Evolutionary conservation across 2,113 vertebrate genomes (phyloP).

Genomic region (Dryoscopus gambensis): DNA sequence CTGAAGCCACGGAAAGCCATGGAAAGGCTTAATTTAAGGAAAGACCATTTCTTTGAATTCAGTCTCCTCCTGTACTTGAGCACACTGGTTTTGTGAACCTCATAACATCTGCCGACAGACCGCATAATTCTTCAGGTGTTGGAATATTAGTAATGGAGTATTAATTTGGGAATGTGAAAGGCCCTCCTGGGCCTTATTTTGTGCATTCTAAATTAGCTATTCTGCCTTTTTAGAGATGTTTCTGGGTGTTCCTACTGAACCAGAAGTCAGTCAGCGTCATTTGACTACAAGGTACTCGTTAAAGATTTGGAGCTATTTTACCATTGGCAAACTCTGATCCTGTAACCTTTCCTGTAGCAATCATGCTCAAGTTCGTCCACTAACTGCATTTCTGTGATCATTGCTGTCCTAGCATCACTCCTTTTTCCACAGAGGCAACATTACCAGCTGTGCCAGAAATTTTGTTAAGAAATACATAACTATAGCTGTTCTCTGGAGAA

Average conservation of each 20-base stretch:
- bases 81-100: background rate
- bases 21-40: background rate
- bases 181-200: background rate
- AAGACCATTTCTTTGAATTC: background rate
- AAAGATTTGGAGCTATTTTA: background rate
- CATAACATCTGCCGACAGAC: background rate
- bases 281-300: background rate
- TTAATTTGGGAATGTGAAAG: background rate
- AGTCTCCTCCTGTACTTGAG: background rate
- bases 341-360: background rate
- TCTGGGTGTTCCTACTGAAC: background rate
- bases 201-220: background rate
- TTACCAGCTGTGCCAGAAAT: background rate
- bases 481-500: background rate
- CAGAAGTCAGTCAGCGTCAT: background rate
- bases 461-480: background rate
- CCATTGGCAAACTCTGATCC: background rate
- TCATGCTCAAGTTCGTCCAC: background rate
- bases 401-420: background rate
- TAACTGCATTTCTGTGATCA: background rate
- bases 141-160: background rate
- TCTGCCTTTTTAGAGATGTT: background rate
- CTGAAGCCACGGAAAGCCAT: background rate
- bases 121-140: background rate
- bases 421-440: background rate